Evolutionary conservation across 1,140 invertebrate genomes (phyloP).

Genomic region (Drosophila ogumai): DNA sequence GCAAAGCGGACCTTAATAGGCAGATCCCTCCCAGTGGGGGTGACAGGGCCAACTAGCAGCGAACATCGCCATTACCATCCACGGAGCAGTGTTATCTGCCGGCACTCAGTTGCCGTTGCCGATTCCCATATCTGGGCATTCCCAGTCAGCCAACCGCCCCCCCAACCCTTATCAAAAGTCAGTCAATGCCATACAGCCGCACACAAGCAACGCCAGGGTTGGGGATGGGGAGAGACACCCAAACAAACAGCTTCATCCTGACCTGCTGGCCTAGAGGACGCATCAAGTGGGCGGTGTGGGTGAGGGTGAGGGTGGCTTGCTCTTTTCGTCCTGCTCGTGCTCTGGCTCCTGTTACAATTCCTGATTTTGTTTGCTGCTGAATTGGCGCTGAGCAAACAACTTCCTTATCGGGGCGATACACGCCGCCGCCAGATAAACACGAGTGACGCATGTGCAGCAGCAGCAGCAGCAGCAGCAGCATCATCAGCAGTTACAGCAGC

Average conservation of each 20-base stretch:
- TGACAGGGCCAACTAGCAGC: conserved; percentile 24
- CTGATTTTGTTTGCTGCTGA: conserved; percentile 66
- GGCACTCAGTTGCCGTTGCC: conserved; percentile 64
- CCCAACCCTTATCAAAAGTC: conserved; percentile 69
- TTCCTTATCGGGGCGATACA: conserved; percentile 82
- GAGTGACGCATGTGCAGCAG: conserved; percentile 36
- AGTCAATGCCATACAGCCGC: conserved; percentile 63
- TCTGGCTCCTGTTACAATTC: conserved; percentile 2
- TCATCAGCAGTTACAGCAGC: conserved; percentile 28
- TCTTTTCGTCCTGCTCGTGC: conserved; percentile 9
- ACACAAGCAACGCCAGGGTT: neutral
- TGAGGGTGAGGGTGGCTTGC: conserved; percentile 1
- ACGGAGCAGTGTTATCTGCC: conserved; percentile 71
- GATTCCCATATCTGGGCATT: conserved; percentile 41
- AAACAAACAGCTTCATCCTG: conserved; percentile 74
- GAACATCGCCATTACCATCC: conserved; percentile 37
- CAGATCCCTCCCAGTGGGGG: conserved; percentile 16
- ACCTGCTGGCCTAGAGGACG: conserved; percentile 71
- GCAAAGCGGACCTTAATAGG: conserved; percentile 7
- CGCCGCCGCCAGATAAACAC: conserved; percentile 67
- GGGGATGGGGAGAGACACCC: conserved; percentile 5
- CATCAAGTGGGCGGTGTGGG: conserved; percentile 31
- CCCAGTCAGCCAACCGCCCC: conserved; percentile 10
- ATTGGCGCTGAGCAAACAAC: conserved; percentile 81
- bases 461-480: conserved; percentile 7